Evolutionary conservation across 2,113 vertebrate genomes (phyloP), one percentile per base, ranked within the genome.

Genomic region (Gambusia holbrooki): DNA sequence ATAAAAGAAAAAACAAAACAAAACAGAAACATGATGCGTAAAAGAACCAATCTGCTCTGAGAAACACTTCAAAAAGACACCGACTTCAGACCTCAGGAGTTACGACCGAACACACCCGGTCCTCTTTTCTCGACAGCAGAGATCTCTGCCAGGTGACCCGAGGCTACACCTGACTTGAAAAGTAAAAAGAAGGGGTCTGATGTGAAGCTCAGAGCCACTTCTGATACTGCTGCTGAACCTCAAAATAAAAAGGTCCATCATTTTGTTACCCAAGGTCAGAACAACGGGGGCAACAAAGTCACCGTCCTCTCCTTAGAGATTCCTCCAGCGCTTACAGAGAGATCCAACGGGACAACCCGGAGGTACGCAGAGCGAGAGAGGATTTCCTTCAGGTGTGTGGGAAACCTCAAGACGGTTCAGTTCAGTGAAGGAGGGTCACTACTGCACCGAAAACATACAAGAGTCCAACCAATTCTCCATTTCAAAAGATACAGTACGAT

Each of bases 221-320:
- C 22, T n/a, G 51, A 7, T 80, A 76, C 68, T 79, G 76, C 74
- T 19, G 25, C 79, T 51, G 76, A 85, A 69, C 63, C 74, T 78
- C 74, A 85, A 76, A 87, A 84, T 83, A 85, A 88, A 88, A 83
- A 48, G 15, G 5, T 19, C 15, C 81, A 76, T 80, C 84, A 69
- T 64, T 79, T 85, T 73, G 71, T 81, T 62, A 51, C 67, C 77
- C 79, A 35, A 79, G 70, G 74, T 81, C 66, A 81, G 69, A 71
- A 64, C 64, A 73, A 65, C 76, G 42, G 67, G 71, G 73, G 73
- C 67, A 77, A 62, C 76, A 78, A 37, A 51, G 76, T 12, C 22
- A 42, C 19, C 14, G 27, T 54, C 64, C 72, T 58, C 10, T 58
- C 25, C 29, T 37, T 19, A 5, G 15, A 48, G 5, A 17, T 5